Percentiles rank a stretch among this genome's conserved stretches.
Conservation (phyloP, 2,113 vertebrate genomes). For the Gobius niger region DNA sequence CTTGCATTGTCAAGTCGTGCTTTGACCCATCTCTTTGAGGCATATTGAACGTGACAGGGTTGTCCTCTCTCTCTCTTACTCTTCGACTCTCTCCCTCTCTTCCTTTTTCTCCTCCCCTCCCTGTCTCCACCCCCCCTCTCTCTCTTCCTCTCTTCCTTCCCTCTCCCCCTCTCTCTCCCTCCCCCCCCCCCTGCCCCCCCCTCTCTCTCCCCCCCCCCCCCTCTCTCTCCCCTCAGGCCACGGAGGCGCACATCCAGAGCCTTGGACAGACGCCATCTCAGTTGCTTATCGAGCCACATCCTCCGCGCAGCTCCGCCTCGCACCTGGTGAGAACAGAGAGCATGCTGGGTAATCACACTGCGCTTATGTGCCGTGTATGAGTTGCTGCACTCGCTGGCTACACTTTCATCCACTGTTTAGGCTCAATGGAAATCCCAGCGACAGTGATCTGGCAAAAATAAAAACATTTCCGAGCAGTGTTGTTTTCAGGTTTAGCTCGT, state of each 20-base stretch:
- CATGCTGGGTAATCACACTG: conserved; percentile 64
- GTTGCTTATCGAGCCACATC: conserved; percentile 99
- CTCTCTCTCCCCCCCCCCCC: conserved; percentile 53
- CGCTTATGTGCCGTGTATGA: conserved; percentile 17
- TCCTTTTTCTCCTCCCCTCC: neutral
- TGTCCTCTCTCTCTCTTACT: conserved; percentile 51
- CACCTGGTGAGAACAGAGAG: conserved; percentile 92
- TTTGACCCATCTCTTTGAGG: conserved; percentile 91
- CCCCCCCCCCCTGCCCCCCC: conserved; percentile 23
- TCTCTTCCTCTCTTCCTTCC: neutral
- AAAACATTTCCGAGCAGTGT: too few relatives aligned
- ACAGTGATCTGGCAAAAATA: too few relatives aligned
- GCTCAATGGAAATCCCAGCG: too few relatives aligned
- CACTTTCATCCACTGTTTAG: too few relatives aligned
- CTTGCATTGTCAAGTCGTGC: conserved; percentile 89
- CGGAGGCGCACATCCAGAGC: conserved; percentile 96
- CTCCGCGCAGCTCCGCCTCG: conserved; percentile 98
- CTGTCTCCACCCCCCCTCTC: conserved; percentile 72
- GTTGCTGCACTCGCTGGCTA: too few relatives aligned
- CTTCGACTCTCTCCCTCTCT: conserved; percentile 65
- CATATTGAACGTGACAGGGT: conserved; percentile 89
- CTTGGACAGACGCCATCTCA: conserved; percentile 99
- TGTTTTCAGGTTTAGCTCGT: too few relatives aligned
- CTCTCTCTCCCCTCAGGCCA: conserved; percentile 85
- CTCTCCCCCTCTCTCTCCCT: neutral